phyloP scores from a whole-genome alignment of 2,113 vertebrate genomes.

The Gasterosteus nipponicus region DNA sequence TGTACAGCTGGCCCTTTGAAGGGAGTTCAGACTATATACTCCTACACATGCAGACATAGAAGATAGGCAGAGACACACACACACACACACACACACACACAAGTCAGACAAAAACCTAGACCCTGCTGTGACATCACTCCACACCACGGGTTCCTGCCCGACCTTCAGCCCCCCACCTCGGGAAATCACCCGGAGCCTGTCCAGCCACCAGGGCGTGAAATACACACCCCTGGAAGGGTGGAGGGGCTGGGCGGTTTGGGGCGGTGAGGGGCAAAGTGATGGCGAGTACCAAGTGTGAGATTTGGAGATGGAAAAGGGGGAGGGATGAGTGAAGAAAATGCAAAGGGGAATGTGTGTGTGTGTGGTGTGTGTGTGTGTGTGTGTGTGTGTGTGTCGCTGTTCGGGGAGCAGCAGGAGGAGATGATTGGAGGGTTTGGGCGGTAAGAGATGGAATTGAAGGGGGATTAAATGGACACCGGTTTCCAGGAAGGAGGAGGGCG shows the following conservation, averaged over 20 bases:
- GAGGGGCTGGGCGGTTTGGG: slow-evolving; percentile 24
- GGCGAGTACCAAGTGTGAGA: slow-evolving; percentile 54
- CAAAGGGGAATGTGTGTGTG: slow-evolving; percentile 35
- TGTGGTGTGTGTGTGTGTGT: slow-evolving; percentile 3
- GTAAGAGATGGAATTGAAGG: slow-evolving; percentile 73
- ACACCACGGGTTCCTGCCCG: slow-evolving; percentile 69
- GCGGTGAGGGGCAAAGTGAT: slow-evolving; percentile 50
- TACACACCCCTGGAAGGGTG: slow-evolving; percentile 71
- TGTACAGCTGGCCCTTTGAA: slow-evolving; percentile 75
- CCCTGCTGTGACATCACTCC: slow-evolving; percentile 73
- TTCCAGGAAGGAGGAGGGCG: slow-evolving; percentile 46
- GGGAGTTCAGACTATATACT: slow-evolving; percentile 56
- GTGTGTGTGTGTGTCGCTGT: slow-evolving; percentile 14
- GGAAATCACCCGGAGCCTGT: slow-evolving; percentile 77
- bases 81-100: slow-evolving; percentile 48
- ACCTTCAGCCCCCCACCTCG: slow-evolving; percentile 68
- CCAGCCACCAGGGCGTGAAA: slow-evolving; percentile 74
- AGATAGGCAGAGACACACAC: slow-evolving; percentile 38
- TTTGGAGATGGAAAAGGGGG: slow-evolving; percentile 54
- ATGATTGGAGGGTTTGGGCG: slow-evolving; percentile 63
- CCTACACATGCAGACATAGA: slow-evolving; percentile 51
- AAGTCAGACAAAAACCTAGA: slow-evolving; percentile 41
- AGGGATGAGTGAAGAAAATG: slow-evolving; percentile 54
- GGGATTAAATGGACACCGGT: slow-evolving; percentile 75
- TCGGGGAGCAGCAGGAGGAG: slow-evolving; percentile 51